Conservation (phyloP, 2,113 vertebrate species). For the Chaetorhynchus papuensis region DNA sequence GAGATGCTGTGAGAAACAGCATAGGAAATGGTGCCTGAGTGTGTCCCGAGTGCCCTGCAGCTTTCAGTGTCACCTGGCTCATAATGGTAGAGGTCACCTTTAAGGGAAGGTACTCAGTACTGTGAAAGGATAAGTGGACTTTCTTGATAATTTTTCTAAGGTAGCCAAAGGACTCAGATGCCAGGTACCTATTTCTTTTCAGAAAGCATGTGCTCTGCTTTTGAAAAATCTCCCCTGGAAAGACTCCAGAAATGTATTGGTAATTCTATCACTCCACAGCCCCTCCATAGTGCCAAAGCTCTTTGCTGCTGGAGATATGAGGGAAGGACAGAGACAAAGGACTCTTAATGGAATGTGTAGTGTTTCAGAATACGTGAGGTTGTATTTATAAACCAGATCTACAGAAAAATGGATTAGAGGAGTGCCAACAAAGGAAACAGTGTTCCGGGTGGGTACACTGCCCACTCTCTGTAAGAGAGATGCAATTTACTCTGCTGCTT, state of each 20-base stretch:
- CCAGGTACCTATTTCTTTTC: neutral
- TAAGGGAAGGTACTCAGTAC: neutral
- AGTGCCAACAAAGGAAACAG: neutral
- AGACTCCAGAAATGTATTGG: neutral
- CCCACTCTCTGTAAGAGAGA: neutral
- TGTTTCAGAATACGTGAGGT: neutral
- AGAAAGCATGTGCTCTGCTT: neutral
- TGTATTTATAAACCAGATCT: neutral
- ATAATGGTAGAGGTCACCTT: neutral
- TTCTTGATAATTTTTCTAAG: neutral
- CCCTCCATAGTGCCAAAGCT: accelerated
- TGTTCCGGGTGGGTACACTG: neutral
- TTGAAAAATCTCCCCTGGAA: neutral
- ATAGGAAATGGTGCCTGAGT: neutral
- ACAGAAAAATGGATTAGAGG: neutral
- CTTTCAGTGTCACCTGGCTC: neutral
- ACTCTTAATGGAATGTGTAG: neutral
- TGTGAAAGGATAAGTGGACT: neutral
- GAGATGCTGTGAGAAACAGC: neutral
- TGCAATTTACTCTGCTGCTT: accelerated
- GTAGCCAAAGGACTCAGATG: neutral
- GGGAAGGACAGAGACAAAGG: neutral
- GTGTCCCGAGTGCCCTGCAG: neutral
- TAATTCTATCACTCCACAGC: neutral
- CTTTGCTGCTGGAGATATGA: neutral